Evolutionary conservation across 2,888 invertebrate species (phyloP), one percentile per base, ranked within the genome.

Genomic region (Drosophila flavopinicola): DNA sequence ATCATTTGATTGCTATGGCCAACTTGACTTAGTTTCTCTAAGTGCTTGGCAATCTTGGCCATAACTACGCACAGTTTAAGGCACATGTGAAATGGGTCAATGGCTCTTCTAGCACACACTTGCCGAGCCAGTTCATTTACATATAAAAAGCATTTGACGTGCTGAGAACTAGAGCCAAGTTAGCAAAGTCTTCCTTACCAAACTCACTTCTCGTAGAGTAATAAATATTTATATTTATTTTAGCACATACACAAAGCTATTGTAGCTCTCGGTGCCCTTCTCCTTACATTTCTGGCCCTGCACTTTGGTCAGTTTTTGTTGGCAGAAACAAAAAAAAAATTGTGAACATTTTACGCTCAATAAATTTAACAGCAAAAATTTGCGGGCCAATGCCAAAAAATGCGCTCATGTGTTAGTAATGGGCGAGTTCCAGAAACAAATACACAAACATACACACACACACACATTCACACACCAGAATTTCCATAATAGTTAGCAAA

Each of bases 201-300:
- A 74, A 68, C 57, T 71, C 64, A 54, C 64, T 72, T 59, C 60
- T 56, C 52, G 57, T 41, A 20, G 39, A 66, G 77, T 65, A 74
- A 83, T 85, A 80, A 80, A 85, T 80, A 85, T 85, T 85, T 85
- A 85, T 80, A 83, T 80, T 80, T 83, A 83, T 83, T 85, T 85
- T 70, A 60, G 66, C 85, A 67, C 78, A 79, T 47, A 56, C 54
- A 57, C 32, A 49, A 59, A 42, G 30, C 37, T 27, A 33, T 47
- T 42, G 42, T 58, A 13, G 27, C 20, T 29, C 20, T 35, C 17
- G 41, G 25, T 38, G 25, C 7, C 27, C 10, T 23, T 23, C 7
- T 23, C 27, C 15, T 15, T 6, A 11, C 25, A 42, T n/a, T 29
- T 7, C 17, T 27, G 25, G n/a, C 27, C n/a, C 13, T 45, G 44